Evolutionary conservation across 2,113 vertebrate species (phyloP).

Genomic region (Ciconia boyciana): DNA sequence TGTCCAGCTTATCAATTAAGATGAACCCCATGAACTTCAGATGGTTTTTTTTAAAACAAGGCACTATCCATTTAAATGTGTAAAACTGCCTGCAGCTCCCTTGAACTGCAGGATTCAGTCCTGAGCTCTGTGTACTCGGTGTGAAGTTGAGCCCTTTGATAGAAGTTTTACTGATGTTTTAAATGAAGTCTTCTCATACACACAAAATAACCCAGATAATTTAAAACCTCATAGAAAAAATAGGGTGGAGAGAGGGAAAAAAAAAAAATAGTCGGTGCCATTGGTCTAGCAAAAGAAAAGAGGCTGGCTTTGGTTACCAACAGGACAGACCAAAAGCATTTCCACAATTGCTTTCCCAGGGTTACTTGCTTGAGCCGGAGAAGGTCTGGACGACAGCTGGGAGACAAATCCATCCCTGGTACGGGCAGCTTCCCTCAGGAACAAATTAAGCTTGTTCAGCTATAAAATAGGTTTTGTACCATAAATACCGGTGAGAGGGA

Average conservation of each 20-base stretch:
- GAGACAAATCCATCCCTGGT: conserved; percentile 18
- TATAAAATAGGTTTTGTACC: neutral
- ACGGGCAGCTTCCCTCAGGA: conserved; percentile 8
- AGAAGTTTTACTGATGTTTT: conserved; percentile 69
- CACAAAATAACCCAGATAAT: conserved; percentile 68
- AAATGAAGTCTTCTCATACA: conserved; percentile 61
- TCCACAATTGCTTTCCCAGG: conserved; percentile 5
- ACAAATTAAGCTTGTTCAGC: neutral
- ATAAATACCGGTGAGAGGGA: accelerated
- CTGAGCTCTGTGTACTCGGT: conserved; percentile 63
- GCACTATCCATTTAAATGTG: conserved; percentile 65
- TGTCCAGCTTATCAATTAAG: conserved; percentile 75
- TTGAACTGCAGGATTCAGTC: conserved; percentile 48
- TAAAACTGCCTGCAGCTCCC: conserved; percentile 63
- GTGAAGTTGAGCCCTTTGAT: conserved; percentile 68
- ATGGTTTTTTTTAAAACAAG: conserved; percentile 67
- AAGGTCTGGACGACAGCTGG: conserved; percentile 25
- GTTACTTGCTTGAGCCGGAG: accelerated
- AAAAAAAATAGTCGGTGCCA: neutral
- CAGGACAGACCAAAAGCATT: neutral
- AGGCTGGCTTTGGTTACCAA: conserved; percentile 7
- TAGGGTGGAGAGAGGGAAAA: neutral
- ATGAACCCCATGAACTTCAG: conserved; percentile 71
- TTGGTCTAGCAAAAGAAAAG: conserved; percentile 9
- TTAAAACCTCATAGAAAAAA: conserved; percentile 45